These are phyloP conservation scores for Rhea americana DNA, from an alignment of 2,113 vertebrate genomes.

Conservation along the genomic window DNA sequence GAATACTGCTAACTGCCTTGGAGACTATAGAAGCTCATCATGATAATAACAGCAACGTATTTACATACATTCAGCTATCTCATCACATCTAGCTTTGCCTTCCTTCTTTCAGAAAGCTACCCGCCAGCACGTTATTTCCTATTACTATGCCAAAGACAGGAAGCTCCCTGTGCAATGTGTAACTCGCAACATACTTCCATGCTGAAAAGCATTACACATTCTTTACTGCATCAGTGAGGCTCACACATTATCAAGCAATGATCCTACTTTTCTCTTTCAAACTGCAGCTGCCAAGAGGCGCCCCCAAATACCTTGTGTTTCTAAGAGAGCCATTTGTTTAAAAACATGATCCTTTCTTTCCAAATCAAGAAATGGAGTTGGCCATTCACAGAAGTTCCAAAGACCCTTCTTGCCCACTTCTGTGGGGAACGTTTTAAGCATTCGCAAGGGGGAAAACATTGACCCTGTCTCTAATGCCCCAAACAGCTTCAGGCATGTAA, in stretches of 20 bases:
- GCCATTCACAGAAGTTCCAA: rapidly evolving
- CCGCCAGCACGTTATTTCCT: neutral
- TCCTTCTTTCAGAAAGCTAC: neutral
- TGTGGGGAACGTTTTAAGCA: neutral
- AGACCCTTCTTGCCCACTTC: neutral
- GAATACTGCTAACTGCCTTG: conserved; percentile 25
- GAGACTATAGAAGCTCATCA: neutral
- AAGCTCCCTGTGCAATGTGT: neutral
- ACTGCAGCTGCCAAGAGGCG: neutral
- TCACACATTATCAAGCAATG: rapidly evolving
- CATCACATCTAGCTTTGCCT: neutral
- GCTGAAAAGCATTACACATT: neutral
- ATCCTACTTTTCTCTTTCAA: neutral
- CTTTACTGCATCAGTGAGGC: neutral
- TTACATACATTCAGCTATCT: neutral
- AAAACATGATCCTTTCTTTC: neutral
- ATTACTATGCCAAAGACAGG: neutral
- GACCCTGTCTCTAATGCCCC: neutral
- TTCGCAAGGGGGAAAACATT: neutral
- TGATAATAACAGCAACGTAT: neutral
- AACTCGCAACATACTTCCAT: rapidly evolving
- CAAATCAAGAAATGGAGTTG: neutral
- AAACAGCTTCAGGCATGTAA: neutral
- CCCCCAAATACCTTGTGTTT: neutral
- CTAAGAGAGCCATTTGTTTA: neutral